Conservation (phyloP, 2,113 vertebrate species). For the Ceyx cyanopectus region DNA sequence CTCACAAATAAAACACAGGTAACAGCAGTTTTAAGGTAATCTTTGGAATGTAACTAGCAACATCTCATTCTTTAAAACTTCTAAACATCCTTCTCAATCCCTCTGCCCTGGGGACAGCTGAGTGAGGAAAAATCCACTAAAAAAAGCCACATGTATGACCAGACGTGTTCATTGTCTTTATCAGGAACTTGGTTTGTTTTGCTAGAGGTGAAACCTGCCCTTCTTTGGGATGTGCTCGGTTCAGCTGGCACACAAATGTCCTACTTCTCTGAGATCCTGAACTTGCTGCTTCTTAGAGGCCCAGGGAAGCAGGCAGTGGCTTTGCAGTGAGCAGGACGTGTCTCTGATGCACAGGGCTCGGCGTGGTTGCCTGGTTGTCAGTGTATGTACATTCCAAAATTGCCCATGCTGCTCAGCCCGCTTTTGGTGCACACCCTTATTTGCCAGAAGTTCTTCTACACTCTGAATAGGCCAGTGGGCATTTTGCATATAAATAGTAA, state of each 20-base stretch:
- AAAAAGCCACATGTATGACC: fast-evolving
- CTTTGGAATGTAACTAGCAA: not conserved
- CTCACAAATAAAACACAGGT: not conserved
- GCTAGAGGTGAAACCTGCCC: not conserved
- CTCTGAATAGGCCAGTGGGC: not conserved
- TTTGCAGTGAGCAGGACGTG: fast-evolving
- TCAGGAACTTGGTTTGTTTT: not conserved
- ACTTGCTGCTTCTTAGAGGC: not conserved
- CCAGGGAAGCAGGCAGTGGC: not conserved
- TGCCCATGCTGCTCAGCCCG: not conserved
- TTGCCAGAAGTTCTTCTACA: not conserved
- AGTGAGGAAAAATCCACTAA: not conserved
- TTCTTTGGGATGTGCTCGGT: not conserved
- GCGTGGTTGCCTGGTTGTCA: not conserved
- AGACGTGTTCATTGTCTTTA: not conserved
- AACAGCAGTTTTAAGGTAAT: not conserved
- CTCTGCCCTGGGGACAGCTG: not conserved
- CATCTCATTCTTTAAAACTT: not conserved
- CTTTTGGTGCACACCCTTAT: not conserved
- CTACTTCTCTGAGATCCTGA: not conserved
- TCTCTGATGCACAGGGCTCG: not conserved
- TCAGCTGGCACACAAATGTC: not conserved
- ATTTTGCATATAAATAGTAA: not conserved
- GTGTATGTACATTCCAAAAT: not conserved
- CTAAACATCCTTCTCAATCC: not conserved